Base-by-base conservation (phyloP, 2,113 vertebrate species). In the Thomomys bottae region DNA sequence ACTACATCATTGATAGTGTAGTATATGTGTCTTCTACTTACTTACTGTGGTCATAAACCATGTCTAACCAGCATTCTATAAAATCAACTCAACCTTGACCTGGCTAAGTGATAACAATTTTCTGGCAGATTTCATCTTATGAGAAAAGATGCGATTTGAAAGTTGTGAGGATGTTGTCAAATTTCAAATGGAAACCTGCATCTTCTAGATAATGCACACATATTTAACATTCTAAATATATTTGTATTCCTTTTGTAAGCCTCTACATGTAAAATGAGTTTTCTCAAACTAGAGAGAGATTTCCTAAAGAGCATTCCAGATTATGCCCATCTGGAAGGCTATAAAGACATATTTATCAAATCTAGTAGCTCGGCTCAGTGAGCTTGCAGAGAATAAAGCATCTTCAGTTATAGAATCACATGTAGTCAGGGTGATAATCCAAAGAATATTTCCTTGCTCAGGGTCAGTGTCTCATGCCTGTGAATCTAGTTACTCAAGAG, bases 31-130 rank as follows among this genome's bases (percentile, higher is more conserved):
- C 38, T 87, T 87, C 11, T 66, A 11, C 38, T 71, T 17, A 20
- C 11, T 91, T 64, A 23, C 24, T 72, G 70, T 77, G 67, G 42
- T 87, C 38, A 49, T 92, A 88, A 94, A 72, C 71, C 63, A 71
- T 71, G 78, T 87, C 67, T 89, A 84, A 82, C 57, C 32, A 81
- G 18, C 34, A 66, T 89, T 84, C 59, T 82, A 4, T 66, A 71
- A 87, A 84, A 82, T 76, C 42, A 84, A 7, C 28, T 86, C 89
- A 82, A 21, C 75, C 54, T 75, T 89, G 21, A 18, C 34, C 30
- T 89, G 75, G 30, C 79, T 76, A 40, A 72, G 30, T 87, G 75
- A 77, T 64, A 26, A 36, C 23, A 54, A 30, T 81, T 23, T 23
- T 81, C 54, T 84, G 59, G 24, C 59, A 9, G 68, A 64, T 66